Conservation (phyloP, 2,797 vertebrate species). For the Sciurus vulgaris region DNA sequence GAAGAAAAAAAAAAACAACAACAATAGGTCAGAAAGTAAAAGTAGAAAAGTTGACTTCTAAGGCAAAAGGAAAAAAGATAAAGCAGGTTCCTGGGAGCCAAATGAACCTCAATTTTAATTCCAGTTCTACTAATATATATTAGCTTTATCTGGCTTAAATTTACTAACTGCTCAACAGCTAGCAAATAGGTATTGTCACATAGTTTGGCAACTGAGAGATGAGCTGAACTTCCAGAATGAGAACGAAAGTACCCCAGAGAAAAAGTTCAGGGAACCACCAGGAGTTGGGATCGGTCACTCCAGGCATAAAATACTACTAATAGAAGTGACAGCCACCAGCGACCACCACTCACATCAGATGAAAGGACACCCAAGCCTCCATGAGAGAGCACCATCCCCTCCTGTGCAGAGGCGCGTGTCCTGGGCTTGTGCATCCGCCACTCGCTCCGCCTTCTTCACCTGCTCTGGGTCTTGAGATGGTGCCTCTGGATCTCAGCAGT, state of each 20-base stretch:
- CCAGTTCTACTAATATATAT: not conserved
- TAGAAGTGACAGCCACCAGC: not conserved
- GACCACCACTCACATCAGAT: not conserved
- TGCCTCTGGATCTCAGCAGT: not conserved
- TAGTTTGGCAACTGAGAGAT: not conserved
- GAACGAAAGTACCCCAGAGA: not conserved
- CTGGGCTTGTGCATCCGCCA: not conserved
- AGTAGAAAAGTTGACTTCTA: not conserved
- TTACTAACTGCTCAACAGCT: not conserved
- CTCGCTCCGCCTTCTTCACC: too few relatives aligned
- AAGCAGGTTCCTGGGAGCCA: not conserved
- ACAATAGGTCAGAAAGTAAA: not conserved
- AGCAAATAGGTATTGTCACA: not conserved
- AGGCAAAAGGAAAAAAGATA: not conserved
- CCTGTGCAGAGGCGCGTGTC: not conserved
- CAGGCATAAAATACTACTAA: not conserved
- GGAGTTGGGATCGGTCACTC: not conserved
- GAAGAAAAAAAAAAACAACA: too few relatives aligned
- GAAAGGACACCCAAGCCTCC: not conserved
- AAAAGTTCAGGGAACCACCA: not conserved
- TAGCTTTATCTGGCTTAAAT: not conserved
- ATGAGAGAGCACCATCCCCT: not conserved
- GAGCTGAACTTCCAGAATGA: not conserved
- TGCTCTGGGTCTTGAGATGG: not conserved
- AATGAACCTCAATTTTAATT: not conserved